phyloP scores from a whole-genome alignment of 2,113 vertebrate genomes.

The Pelobates fuscus region DNA sequence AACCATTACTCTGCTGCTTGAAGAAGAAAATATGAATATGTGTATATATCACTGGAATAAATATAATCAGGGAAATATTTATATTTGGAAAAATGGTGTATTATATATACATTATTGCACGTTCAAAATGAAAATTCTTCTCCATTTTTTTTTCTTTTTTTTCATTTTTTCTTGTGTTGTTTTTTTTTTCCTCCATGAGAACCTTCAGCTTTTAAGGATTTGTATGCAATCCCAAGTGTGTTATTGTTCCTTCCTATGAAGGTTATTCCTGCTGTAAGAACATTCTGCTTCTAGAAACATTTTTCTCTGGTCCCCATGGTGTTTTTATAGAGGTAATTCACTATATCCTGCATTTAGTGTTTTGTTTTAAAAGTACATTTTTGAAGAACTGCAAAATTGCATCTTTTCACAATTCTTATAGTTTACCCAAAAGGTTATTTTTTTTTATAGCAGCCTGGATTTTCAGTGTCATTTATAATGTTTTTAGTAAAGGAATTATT shows the following conservation, averaged over 20 bases:
- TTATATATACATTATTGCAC: too few species aligned
- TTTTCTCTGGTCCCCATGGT: conserved; percentile 44
- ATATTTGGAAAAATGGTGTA: too few species aligned
- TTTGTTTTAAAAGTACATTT: conserved; percentile 35
- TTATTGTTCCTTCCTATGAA: conserved; percentile 45
- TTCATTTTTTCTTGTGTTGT: conserved; percentile 23
- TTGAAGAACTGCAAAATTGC: conserved; percentile 18
- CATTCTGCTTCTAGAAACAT: conserved; percentile 44
- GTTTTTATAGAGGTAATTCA: conserved; percentile 44
- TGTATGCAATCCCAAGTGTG: conserved; percentile 42
- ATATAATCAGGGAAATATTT: too few species aligned
- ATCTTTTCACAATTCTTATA: conserved; percentile 18
- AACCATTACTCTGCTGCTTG: background rate
- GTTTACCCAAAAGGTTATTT: conserved; percentile 30
- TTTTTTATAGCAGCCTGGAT: conserved; percentile 1
- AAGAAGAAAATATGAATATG: too few species aligned
- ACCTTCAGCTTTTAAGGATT: conserved; percentile 37
- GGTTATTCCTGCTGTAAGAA: conserved; percentile 48
- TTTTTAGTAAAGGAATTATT: background rate
- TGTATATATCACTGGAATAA: too few species aligned
- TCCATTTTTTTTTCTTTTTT: conserved; percentile 3
- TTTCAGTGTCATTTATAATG: background rate
- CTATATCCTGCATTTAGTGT: conserved; percentile 32
- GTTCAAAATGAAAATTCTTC: too few species aligned
- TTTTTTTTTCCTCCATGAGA: conserved; percentile 11